Evolutionary conservation across 2,888 invertebrate species (phyloP), one percentile per base, ranked within the genome.

Genomic region (Antheraea yamamai): DNA sequence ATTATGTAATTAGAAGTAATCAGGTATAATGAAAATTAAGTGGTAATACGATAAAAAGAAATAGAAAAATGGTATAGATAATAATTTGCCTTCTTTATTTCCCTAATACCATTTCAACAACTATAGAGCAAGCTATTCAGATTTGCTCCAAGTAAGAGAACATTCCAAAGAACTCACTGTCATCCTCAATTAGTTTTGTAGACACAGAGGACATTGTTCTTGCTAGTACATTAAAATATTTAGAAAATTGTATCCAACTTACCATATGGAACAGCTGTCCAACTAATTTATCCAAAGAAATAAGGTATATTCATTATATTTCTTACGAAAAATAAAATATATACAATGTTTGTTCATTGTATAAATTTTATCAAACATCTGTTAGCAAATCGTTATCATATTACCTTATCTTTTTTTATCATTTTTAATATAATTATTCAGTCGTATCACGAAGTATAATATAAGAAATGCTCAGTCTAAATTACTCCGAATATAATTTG

Each of bases 291-390:
- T 4, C 6, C 14, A 30, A 2, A 30, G 14, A 66, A 16, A 30
- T 4, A 66, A 30, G 2, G 64, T 30, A 66, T 16, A 30, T 66
- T 66, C 0, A 66, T 66, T 64, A 64, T 64, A 0, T 26, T 66
- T 20, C 16, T 30, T 66, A 66, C 26, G 6, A 8, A 14, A 64
- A 64, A 16, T 61, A n/a, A 16, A 64, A 64, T 16, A 16, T 30
- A 30, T 10, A 66, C 26, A 66, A 16, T 66, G 18, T 16, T 16
- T 26, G 26, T 30, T 12, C 18, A 1, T 26, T 47, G 47, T 66
- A 66, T 30, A 26, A 66, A 66, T 16, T 66, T 66, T 30, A 30
- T 66, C 61, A 61, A 30, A 14, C 64, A 66, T 66, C 64, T 66
- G 64, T 26, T 66, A 66, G 18, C 64, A 66, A 66, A 30, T 66